Evolutionary conservation across 2,888 invertebrate genomes (phyloP).

Genomic region (Andrena bicolor): DNA sequence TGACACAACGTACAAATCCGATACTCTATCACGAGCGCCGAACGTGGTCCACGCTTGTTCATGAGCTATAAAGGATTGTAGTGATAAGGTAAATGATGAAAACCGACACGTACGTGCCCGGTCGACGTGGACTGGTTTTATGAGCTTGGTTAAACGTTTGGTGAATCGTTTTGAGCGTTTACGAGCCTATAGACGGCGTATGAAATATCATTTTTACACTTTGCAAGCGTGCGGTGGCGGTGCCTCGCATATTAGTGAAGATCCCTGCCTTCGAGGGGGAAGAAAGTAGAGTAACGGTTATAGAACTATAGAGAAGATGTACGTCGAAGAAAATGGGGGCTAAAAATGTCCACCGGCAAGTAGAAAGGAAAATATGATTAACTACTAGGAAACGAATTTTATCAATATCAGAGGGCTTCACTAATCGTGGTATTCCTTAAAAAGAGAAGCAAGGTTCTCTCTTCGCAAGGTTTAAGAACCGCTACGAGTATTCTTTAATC

Average conservation of each 20-base stretch:
- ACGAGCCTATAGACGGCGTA: conserved; percentile 35
- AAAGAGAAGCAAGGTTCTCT: too few species aligned
- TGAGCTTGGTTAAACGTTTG: conserved; percentile 63
- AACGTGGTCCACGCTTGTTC: conserved; percentile 67
- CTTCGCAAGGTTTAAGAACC: too few species aligned
- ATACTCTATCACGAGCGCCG: conserved; percentile 65
- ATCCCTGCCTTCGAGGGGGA: neutral
- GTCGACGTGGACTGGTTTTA: conserved; percentile 61
- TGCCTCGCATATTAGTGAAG: neutral
- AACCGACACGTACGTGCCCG: conserved; percentile 71
- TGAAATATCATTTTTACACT: conserved; percentile 54
- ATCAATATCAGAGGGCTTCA: too few species aligned
- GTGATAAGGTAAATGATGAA: conserved; percentile 74
- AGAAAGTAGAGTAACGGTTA: neutral
- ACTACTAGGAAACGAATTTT: too few species aligned
- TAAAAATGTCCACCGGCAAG: too few species aligned
- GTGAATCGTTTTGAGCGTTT: conserved; percentile 56
- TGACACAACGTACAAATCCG: conserved; percentile 70
- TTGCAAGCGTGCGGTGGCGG: neutral
- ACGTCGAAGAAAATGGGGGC: too few species aligned
- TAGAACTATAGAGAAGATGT: neutral
- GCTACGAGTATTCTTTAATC: too few species aligned
- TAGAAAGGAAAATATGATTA: too few species aligned
- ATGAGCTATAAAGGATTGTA: conserved; percentile 70
- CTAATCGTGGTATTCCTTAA: too few species aligned